Evolutionary conservation across 2,888 invertebrate genomes (phyloP), one percentile per base, ranked within the genome.

Genomic region (Xestia xanthographa): DNA sequence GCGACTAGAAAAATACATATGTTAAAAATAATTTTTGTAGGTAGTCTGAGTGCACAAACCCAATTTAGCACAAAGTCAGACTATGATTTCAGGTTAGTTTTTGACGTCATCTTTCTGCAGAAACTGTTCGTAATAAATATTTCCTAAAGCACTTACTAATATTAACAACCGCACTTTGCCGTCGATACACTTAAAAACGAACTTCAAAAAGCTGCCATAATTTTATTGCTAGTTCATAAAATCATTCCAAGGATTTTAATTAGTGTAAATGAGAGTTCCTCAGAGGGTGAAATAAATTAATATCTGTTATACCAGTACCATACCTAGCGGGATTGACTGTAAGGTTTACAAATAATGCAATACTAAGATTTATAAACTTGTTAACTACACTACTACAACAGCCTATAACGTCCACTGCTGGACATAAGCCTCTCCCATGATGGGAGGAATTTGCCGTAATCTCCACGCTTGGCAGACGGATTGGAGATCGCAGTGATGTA

Each of bases 211-310:
- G 85, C 75, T 74, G 71, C 65, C 65, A 72, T 88, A 86, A 90
- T 88, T 87, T 82, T 85, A 88, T 90, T 88, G 86, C 75, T 85
- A 85, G 83, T 90, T 87, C 79, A 86, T 85, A 87, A 89, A 90
- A 85, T 79, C 70, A 85, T 84, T 86, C 53, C 66, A 73, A 87
- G 26, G 84, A 80, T 86, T 88, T 90, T 88, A 87, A 91, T 86
- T 88, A 86, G 88, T 22, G 80, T 75, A 69, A 74, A 43, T 72
- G 58, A 75, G 56, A 62, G 48, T 48, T 56, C 14, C 43, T 53
- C 12, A 20, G 50, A 26, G 60, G 26, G 14, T 22, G 9, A 1
- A 48, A 20, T 43, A 26, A 20, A 38, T 56, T 65, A 22, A 14
- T 17, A 29, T 56, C 5, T 26, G 6, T 43, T 8, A 11, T 43